A percentile compares a stretch with the other conserved stretches of the same genome.
Evolutionary conservation across 2,888 invertebrate species (phyloP).

Genomic region (Cheilosia impressa): DNA sequence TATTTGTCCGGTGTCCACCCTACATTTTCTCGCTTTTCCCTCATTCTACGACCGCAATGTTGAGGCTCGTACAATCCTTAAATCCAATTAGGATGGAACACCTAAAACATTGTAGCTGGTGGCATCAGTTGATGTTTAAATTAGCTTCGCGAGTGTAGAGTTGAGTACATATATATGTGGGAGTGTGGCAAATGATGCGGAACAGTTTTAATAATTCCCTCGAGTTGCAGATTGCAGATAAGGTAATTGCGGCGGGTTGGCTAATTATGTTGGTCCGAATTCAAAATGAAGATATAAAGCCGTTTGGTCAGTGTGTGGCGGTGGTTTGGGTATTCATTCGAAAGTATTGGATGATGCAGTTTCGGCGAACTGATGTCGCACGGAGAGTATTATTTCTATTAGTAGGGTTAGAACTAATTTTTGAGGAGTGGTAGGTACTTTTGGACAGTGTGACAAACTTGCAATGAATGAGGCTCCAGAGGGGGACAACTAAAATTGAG

Average conservation of each 20-base stretch:
- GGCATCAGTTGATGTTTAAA: slow-evolving; percentile 63
- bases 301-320: not conserved
- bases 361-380: not conserved
- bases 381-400: not conserved
- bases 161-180: slow-evolving; percentile 2
- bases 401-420: slow-evolving; percentile 12
- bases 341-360: slow-evolving; percentile 50
- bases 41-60: slow-evolving; percentile 24
- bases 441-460: slow-evolving; percentile 4
- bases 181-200: slow-evolving; percentile 43
- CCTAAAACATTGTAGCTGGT: slow-evolving; percentile 29
- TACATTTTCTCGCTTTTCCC: not conserved
- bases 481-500: too few relatives aligned
- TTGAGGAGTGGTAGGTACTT: not conserved
- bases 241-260: slow-evolving; percentile 63
- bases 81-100: slow-evolving; percentile 67
- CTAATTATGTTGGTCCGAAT: slow-evolving; percentile 55
- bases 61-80: slow-evolving; percentile 52
- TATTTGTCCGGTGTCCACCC: slow-evolving; percentile 44
- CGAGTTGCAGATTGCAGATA: slow-evolving; percentile 64
- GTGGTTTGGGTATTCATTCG: slow-evolving; percentile 8
- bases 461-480: not conserved
- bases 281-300: slow-evolving; percentile 45
- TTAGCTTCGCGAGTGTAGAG: slow-evolving; percentile 48
- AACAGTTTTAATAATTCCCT: slow-evolving; percentile 68